phyloP scores from a whole-genome alignment of 2,797 vertebrate genomes.

The Sternotherus odoratus region DNA sequence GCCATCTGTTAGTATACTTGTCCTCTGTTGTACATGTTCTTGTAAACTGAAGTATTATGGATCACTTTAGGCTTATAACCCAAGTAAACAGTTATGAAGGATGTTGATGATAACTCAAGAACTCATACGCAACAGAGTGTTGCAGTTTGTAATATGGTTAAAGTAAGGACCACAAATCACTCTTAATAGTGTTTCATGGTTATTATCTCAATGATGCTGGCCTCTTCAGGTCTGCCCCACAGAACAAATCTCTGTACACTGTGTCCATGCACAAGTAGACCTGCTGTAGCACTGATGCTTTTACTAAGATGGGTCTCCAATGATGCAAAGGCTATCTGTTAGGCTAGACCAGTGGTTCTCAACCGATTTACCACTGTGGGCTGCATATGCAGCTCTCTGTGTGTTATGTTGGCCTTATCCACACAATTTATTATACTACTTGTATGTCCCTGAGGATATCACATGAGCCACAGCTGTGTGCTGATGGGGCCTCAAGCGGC shows the following conservation, averaged over 20 bases:
- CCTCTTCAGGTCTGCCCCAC: rapidly evolving
- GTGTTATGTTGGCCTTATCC: too few relatives aligned
- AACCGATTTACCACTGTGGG: too few relatives aligned
- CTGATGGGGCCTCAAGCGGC: too few relatives aligned
- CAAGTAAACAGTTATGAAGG: constrained; percentile 65
- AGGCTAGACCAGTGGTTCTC: too few relatives aligned
- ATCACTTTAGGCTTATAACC: constrained; percentile 59
- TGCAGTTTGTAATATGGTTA: background rate
- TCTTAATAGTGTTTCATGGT: background rate
- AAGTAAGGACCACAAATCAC: constrained; percentile 49
- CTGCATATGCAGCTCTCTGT: too few relatives aligned
- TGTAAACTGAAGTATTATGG: constrained; percentile 66
- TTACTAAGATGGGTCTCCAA: background rate
- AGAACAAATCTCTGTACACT: background rate
- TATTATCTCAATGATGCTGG: background rate
- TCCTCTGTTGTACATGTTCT: constrained; percentile 24
- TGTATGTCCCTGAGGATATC: too few relatives aligned
- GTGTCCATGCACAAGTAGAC: background rate
- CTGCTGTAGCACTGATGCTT: background rate
- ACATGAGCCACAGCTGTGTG: too few relatives aligned
- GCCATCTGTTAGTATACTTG: constrained; percentile 50
- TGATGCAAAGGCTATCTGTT: rapidly evolving
- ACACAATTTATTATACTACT: too few relatives aligned
- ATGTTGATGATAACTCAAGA: constrained; percentile 65
- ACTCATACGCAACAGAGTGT: background rate